Conservation (phyloP, 2,888 invertebrate genomes). For the Drosophila imparisetae region DNA sequence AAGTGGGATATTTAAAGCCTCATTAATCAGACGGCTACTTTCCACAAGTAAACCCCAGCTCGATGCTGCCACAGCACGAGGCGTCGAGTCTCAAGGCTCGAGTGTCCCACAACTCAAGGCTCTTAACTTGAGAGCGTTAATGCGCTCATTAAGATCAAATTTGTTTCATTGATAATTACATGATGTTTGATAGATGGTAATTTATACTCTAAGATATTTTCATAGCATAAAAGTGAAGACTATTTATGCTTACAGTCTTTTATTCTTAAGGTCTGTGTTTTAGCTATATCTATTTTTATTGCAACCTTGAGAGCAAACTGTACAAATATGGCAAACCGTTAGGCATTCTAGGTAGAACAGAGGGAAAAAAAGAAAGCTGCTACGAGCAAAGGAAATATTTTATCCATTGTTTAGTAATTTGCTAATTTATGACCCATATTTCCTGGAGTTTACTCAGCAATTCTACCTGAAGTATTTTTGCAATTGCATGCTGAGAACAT, state of each 20-base stretch:
- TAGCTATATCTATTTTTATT: neutral
- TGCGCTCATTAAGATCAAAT: slow-evolving; percentile 76
- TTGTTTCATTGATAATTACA: slow-evolving; percentile 76
- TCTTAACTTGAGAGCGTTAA: slow-evolving; percentile 56
- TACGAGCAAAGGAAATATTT: slow-evolving; percentile 7
- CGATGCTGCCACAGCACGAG: slow-evolving; percentile 14
- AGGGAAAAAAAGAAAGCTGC: slow-evolving; percentile 31
- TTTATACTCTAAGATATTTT: neutral
- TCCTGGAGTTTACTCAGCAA: slow-evolving; percentile 51
- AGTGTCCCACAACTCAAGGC: slow-evolving; percentile 24
- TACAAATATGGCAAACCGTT: neutral
- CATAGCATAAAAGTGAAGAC: neutral
- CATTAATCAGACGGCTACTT: slow-evolving; percentile 79
- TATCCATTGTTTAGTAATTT: slow-evolving; percentile 56
- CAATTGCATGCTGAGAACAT: slow-evolving; percentile 7
- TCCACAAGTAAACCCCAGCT: slow-evolving; percentile 31
- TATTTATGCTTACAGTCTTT: neutral
- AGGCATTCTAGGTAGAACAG: slow-evolving; percentile 19
- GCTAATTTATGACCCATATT: slow-evolving; percentile 75
- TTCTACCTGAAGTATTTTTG: slow-evolving; percentile 56
- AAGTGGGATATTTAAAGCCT: slow-evolving; percentile 83
- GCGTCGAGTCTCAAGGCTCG: slow-evolving; percentile 31
- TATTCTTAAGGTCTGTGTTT: neutral
- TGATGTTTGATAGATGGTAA: slow-evolving; percentile 13
- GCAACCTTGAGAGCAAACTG: slow-evolving; percentile 16